Percentiles rank a stretch among this genome's conserved stretches.
These are phyloP conservation scores for Catocala fraxini DNA, from an alignment of 2,888 invertebrate species.

Conservation along the genomic window DNA sequence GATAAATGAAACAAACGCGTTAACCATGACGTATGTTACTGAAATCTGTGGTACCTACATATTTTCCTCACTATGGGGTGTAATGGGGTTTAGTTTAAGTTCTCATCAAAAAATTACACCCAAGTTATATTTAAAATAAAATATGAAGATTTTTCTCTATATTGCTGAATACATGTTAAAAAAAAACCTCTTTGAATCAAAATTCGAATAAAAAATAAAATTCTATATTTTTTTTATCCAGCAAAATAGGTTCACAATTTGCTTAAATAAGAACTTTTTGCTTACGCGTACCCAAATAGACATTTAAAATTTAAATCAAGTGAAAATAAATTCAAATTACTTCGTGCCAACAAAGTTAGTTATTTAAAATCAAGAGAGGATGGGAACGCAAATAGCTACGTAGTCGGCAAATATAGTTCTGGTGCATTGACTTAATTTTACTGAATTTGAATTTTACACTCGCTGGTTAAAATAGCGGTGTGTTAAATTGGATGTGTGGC, in stretches of 20 bases:
- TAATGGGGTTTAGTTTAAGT: too few relatives aligned
- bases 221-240: constrained; percentile 5
- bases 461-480: constrained; percentile 21
- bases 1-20: too few relatives aligned
- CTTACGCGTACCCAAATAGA: constrained; percentile 7
- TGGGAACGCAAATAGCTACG: constrained; percentile 31
- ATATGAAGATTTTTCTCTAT: neutral
- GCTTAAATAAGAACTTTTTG: constrained; percentile 5
- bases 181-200: constrained; percentile 4
- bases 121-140: neutral
- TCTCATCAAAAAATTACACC: too few relatives aligned
- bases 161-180: neutral
- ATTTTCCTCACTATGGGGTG: too few relatives aligned
- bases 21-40: too few relatives aligned
- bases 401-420: constrained; percentile 24
- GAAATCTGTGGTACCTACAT: too few relatives aligned
- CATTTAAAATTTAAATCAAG: constrained; percentile 15
- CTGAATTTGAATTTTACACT: constrained; percentile 29
- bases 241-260: constrained; percentile 1
- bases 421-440: constrained; percentile 25
- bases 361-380: constrained; percentile 18
- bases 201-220: constrained; percentile 4
- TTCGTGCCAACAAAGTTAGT: constrained; percentile 16
- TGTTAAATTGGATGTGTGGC: constrained; percentile 36
- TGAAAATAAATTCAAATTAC: constrained; percentile 21